Conservation (phyloP, 2,888 invertebrate species). For the Netelia fuscicornis region DNA sequence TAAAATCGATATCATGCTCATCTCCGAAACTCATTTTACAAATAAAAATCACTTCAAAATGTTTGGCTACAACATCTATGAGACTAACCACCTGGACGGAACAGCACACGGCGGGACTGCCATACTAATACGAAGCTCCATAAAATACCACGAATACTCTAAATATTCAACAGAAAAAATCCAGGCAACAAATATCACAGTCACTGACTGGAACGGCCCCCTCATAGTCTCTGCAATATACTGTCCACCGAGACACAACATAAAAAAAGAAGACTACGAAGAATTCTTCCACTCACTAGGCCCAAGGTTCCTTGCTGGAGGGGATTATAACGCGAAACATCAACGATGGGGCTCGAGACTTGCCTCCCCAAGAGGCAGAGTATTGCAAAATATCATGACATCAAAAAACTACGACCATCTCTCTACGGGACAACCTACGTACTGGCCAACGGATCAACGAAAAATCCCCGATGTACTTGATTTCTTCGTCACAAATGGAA, state of each 20-base stretch:
- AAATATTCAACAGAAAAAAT: slow-evolving; percentile 51
- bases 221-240: slow-evolving; percentile 58
- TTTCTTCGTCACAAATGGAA: slow-evolving; percentile 28
- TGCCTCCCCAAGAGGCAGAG: slow-evolving; percentile 51
- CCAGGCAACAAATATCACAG: slow-evolving; percentile 67
- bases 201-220: slow-evolving; percentile 50
- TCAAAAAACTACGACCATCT: slow-evolving; percentile 29
- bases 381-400: slow-evolving; percentile 45
- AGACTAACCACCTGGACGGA: slow-evolving; percentile 65
- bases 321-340: slow-evolving; percentile 68
- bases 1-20: slow-evolving; percentile 55
- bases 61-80: slow-evolving; percentile 56
- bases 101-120: slow-evolving; percentile 66
- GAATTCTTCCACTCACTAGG: slow-evolving; percentile 62
- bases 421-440: slow-evolving; percentile 70
- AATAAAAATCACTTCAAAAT: slow-evolving; percentile 66
- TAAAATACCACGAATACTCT: slow-evolving; percentile 64
- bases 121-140: slow-evolving; percentile 66
- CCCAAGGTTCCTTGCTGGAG: slow-evolving; percentile 62
- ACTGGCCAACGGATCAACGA: slow-evolving; percentile 61
- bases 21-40: slow-evolving; percentile 65
- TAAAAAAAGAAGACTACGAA: slow-evolving; percentile 45
- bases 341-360: slow-evolving; percentile 68
- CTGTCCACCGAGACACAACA: slow-evolving; percentile 55
- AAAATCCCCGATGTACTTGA: slow-evolving; percentile 52